A percentile compares a stretch with the other conserved stretches of the same genome.
Evolutionary conservation across 2,797 vertebrate genomes (phyloP).

Genomic region (Leptoclinus maculatus): DNA sequence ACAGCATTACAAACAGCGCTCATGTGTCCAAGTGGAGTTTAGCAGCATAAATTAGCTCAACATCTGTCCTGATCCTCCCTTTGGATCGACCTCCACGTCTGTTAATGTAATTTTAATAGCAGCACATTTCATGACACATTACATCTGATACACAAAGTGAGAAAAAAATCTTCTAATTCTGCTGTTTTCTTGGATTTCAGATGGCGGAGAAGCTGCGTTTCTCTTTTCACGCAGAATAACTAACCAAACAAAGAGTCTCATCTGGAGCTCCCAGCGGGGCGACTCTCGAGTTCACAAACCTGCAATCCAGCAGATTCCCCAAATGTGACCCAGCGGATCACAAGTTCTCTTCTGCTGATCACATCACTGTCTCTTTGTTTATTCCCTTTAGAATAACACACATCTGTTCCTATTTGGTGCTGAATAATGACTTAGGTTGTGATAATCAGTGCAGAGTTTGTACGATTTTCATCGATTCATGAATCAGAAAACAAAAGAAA

Average conservation of each 20-base stretch:
- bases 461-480: no score
- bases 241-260: constrained; percentile 25
- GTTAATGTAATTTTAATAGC: constrained; percentile 28
- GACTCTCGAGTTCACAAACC: constrained; percentile 34
- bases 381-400: background rate
- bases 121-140: background rate
- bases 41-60: constrained; percentile 46
- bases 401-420: background rate
- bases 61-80: constrained; percentile 27
- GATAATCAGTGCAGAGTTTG: no score
- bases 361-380: constrained; percentile 25
- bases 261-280: constrained; percentile 34
- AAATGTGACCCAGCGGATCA: constrained; percentile 40
- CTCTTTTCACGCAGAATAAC: constrained; percentile 17
- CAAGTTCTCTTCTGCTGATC: constrained; percentile 30
- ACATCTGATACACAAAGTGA: background rate
- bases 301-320: constrained; percentile 50
- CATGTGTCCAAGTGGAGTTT: constrained; percentile 25
- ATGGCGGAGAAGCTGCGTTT: constrained; percentile 15
- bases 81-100: constrained; percentile 29
- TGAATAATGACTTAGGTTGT: background rate
- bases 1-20: constrained; percentile 29
- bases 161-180: background rate
- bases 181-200: constrained; percentile 1
- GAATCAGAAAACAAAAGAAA: no score